phyloP scores from a whole-genome alignment of 2,797 vertebrate species.

The Hippopotamyrus pictus region DNA sequence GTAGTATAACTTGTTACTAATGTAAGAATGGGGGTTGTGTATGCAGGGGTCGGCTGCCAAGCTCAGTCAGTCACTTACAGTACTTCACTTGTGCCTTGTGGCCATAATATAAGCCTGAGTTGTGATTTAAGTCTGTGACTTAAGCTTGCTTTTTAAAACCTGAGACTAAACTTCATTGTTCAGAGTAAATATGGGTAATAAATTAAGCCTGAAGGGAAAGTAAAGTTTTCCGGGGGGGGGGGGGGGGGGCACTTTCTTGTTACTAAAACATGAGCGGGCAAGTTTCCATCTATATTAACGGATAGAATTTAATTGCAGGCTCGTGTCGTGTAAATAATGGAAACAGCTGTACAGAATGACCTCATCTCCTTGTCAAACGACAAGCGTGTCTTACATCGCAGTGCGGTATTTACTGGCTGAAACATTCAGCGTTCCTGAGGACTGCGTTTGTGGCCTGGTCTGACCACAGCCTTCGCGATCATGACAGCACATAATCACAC shows the following conservation, averaged over 20 bases:
- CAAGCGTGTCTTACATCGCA: background rate
- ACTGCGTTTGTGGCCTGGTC: background rate
- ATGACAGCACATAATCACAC: background rate
- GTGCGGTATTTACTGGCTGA: background rate
- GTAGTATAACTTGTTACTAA: background rate
- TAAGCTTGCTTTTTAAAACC: background rate
- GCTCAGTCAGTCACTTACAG: background rate
- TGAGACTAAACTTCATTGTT: background rate
- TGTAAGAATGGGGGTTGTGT: background rate
- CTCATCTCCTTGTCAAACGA: background rate
- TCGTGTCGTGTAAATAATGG: constrained; percentile 49
- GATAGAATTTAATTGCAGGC: background rate
- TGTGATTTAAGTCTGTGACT: background rate
- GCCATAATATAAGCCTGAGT: background rate
- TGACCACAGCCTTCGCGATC: background rate
- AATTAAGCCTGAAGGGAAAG: background rate
- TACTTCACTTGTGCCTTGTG: background rate
- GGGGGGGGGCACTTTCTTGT: background rate
- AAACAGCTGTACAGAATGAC: constrained; percentile 40
- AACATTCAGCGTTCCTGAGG: background rate
- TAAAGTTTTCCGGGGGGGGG: background rate
- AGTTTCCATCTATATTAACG: background rate
- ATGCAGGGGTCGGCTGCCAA: background rate
- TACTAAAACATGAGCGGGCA: background rate
- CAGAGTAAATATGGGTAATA: background rate